A percentile compares a stretch with the other conserved stretches of the same genome.
Evolutionary conservation across 2,113 vertebrate genomes (phyloP).

Genomic region (Atherinomorus stipes): DNA sequence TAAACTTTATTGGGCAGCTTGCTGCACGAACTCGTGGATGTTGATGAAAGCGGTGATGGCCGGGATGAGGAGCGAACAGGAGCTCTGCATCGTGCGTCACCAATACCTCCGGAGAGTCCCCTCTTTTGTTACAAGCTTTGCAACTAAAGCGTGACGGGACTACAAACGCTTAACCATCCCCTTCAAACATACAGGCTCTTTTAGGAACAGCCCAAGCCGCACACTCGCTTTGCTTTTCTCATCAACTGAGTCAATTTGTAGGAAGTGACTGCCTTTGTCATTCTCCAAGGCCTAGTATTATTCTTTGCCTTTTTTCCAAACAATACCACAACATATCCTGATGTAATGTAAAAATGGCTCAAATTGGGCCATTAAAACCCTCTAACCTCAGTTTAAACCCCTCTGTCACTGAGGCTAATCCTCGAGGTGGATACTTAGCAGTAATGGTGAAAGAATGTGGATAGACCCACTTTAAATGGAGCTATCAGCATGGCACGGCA

Average conservation of each 20-base stretch:
- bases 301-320: constrained; percentile 67
- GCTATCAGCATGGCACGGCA: constrained; percentile 70
- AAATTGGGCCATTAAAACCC: constrained; percentile 74
- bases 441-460: constrained; percentile 74
- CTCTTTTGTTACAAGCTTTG: constrained; percentile 70
- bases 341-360: constrained; percentile 73
- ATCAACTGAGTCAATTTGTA: constrained; percentile 68
- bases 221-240: constrained; percentile 77
- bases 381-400: constrained; percentile 51
- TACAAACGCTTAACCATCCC: constrained; percentile 50
- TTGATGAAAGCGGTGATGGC: constrained; percentile 44
- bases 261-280: constrained; percentile 72
- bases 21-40: constrained; percentile 37
- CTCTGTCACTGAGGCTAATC: constrained; percentile 52
- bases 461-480: constrained; percentile 72
- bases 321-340: constrained; percentile 74
- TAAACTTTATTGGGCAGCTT: constrained; percentile 44
- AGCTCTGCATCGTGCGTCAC: constrained; percentile 58
- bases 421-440: constrained; percentile 55
- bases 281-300: constrained; percentile 71
- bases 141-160: constrained; percentile 66
- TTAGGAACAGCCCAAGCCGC: constrained; percentile 52
- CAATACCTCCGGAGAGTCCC: constrained; percentile 52
- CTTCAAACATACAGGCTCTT: constrained; percentile 64
- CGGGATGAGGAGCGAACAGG: constrained; percentile 38